These are phyloP conservation scores for Halichoerus grypus DNA, from an alignment of 2,113 vertebrate genomes.

Conservation along the genomic window DNA sequence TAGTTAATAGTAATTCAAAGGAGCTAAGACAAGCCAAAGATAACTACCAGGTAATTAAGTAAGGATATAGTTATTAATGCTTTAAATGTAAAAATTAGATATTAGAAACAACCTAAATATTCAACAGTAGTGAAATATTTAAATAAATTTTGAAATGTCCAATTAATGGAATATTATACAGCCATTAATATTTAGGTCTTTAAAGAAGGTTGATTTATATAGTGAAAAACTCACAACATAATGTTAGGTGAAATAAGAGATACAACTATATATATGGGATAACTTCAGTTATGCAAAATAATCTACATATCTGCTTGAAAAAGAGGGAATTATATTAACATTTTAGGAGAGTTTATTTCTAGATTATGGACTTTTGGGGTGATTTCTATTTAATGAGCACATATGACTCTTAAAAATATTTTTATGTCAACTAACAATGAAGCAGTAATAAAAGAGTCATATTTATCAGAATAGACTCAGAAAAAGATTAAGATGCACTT, in stretches of 20 bases:
- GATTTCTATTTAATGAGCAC: conserved; percentile 24
- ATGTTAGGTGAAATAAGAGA: not conserved
- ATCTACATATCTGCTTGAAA: not conserved
- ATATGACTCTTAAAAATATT: not conserved
- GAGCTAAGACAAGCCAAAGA: not conserved
- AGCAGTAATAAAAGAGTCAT: not conserved
- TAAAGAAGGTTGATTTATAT: not conserved
- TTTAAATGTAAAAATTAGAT: not conserved
- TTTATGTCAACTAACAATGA: not conserved
- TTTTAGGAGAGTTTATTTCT: conserved; percentile 9
- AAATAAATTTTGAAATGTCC: not conserved
- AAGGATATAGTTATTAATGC: not conserved
- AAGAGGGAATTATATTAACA: not conserved
- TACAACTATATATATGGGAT: not conserved
- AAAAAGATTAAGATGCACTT: not conserved
- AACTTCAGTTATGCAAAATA: not conserved
- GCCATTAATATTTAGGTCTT: not conserved
- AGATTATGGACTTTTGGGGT: not conserved
- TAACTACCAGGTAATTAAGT: not conserved
- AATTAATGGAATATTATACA: not conserved
- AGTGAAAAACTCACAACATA: not conserved
- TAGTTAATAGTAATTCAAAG: not conserved
- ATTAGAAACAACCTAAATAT: conserved; percentile 5
- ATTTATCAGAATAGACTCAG: not conserved
- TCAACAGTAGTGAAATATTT: not conserved